These are phyloP conservation scores for Macrochelys suwanniensis DNA, from an alignment of 2,797 vertebrate genomes.

Conservation along the genomic window DNA sequence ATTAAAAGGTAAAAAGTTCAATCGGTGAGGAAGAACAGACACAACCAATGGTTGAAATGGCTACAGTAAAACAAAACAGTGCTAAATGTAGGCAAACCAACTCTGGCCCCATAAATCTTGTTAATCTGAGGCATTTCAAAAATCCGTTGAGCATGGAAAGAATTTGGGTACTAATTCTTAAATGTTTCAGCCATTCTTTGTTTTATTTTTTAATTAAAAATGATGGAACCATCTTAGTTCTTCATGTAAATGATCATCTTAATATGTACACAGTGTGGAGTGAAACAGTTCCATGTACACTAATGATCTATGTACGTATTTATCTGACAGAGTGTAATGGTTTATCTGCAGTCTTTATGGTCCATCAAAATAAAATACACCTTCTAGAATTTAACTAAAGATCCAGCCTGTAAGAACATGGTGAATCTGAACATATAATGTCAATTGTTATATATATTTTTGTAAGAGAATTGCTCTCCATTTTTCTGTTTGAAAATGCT, in stretches of 20 bases:
- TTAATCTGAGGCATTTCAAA: conserved; percentile 58
- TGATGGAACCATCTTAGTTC: neutral
- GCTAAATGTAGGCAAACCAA: neutral
- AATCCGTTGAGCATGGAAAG: conserved; percentile 11
- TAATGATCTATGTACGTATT: neutral
- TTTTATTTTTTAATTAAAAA: neutral
- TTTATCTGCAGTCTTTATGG: neutral
- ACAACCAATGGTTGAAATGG: conserved; percentile 19
- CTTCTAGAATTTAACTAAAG: neutral
- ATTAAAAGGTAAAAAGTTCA: conserved; percentile 78
- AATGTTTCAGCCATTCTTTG: neutral
- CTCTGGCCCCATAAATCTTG: conserved; percentile 60
- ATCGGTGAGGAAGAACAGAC: conserved; percentile 72
- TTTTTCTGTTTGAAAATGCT: neutral
- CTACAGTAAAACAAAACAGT: conserved; percentile 65
- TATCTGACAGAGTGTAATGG: neutral
- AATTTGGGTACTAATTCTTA: neutral
- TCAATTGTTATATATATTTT: conserved; percentile 29
- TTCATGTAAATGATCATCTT: neutral
- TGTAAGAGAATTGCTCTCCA: neutral
- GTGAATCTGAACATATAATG: neutral
- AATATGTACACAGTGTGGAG: neutral
- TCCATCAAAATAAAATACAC: neutral
- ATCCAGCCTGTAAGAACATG: neutral
- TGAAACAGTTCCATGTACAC: neutral